Percentiles rank a stretch among this genome's conserved stretches.
phyloP scores from a whole-genome alignment of 2,113 vertebrate species.

The Pseudorhombus dupliciocellatus region DNA sequence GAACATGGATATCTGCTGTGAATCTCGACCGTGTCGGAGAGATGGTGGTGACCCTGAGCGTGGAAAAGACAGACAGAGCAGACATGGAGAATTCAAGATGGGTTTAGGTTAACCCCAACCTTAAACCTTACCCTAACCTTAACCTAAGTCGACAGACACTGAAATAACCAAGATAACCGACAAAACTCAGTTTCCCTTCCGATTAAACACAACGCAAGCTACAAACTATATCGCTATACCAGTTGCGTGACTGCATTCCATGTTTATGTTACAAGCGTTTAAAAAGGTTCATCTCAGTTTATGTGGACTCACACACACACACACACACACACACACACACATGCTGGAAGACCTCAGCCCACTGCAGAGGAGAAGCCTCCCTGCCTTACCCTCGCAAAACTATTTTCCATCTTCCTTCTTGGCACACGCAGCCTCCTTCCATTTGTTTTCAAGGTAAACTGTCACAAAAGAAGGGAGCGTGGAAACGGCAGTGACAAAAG shows the following conservation, averaged over 20 bases:
- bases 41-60: constrained; percentile 37
- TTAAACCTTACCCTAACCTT: too few species aligned
- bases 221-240: not conserved
- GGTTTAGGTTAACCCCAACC: not conserved
- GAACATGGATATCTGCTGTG: constrained; percentile 48
- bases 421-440: constrained; percentile 34
- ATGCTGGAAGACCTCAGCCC: constrained; percentile 1
- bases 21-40: constrained; percentile 45
- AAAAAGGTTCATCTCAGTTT: not conserved
- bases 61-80: constrained; percentile 14
- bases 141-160: too few species aligned
- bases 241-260: not conserved
- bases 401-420: constrained; percentile 54
- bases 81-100: constrained; percentile 2
- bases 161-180: not conserved
- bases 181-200: not conserved
- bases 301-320: constrained; percentile 15
- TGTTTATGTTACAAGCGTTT: not conserved
- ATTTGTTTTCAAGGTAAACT: constrained; percentile 50
- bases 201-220: not conserved
- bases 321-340: not conserved
- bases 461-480: constrained; percentile 37
- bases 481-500: constrained; percentile 64
- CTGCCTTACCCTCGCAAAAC: constrained; percentile 22
- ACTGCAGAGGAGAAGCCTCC: constrained; percentile 21